Conservation (phyloP, 2,797 vertebrate species). For the Enoplosus armatus region DNA sequence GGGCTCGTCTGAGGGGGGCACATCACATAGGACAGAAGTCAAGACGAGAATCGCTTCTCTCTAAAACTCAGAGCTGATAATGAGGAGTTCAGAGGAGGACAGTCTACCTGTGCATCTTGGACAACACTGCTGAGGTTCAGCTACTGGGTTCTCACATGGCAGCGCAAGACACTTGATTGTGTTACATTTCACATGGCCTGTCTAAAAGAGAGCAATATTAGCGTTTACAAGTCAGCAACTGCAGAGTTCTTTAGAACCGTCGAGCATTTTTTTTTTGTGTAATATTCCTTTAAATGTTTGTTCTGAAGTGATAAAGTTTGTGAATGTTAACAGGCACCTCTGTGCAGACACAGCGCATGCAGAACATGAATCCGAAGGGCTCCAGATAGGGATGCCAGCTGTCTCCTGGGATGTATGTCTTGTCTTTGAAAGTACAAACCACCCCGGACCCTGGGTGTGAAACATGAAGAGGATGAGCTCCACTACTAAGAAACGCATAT, state of each 20-base stretch:
- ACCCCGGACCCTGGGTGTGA: conserved; percentile 82
- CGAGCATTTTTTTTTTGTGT: background rate
- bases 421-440: conserved; percentile 93
- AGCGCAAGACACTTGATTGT: conserved; percentile 92
- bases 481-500: conserved; percentile 1
- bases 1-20: conserved; percentile 81
- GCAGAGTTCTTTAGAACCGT: background rate
- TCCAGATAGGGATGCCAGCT: conserved; percentile 97
- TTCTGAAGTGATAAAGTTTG: background rate
- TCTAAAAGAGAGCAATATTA: conserved; percentile 65
- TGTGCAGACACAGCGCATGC: conserved; percentile 92
- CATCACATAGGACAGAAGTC: conserved; percentile 23
- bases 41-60: background rate
- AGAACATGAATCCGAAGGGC: conserved; percentile 93
- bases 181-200: conserved; percentile 90
- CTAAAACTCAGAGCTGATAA: background rate
- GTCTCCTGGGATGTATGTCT: conserved; percentile 91
- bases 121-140: conserved; percentile 92
- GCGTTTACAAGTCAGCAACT: conserved; percentile 36
- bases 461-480: conserved; percentile 39
- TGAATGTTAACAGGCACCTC: conserved; percentile 83
- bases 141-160: conserved; percentile 89
- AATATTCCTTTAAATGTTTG: conserved; percentile 18
- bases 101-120: conserved; percentile 90
- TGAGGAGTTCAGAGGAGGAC: background rate